Evolutionary conservation across 2,888 invertebrate genomes (phyloP).

Genomic region (Andrena minutula): DNA sequence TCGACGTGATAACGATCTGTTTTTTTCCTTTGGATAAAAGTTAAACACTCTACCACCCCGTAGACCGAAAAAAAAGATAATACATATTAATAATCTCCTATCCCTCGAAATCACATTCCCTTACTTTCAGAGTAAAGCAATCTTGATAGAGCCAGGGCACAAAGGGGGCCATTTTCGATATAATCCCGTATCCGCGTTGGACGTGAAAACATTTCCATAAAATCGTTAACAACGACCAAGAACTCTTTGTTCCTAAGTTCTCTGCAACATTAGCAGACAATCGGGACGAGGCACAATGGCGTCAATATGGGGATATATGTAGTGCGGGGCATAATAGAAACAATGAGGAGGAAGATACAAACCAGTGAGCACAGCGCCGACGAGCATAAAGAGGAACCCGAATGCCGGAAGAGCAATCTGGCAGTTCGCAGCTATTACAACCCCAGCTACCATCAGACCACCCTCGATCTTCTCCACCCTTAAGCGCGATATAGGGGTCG

Average conservation of each 20-base stretch:
- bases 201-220: neutral
- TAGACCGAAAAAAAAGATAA: too few species aligned
- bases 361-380: slow-evolving; percentile 92
- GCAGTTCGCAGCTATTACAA: slow-evolving; percentile 92
- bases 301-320: slow-evolving; percentile 2
- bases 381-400: slow-evolving; percentile 91
- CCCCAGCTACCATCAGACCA: slow-evolving; percentile 91
- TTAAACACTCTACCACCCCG: too few species aligned
- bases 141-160: neutral
- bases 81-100: too few species aligned
- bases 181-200: neutral
- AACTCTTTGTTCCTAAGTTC: neutral
- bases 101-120: neutral
- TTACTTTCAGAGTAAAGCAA: neutral
- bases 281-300: slow-evolving; percentile 9
- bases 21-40: too few species aligned
- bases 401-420: slow-evolving; percentile 92
- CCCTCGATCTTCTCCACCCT: slow-evolving; percentile 92
- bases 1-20: too few species aligned
- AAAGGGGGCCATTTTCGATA: neutral
- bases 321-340: neutral
- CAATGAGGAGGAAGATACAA: slow-evolving; percentile 74
- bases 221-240: neutral
- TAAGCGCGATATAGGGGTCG: slow-evolving; percentile 89
- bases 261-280: slow-evolving; percentile 20